Conservation (phyloP, 2,797 vertebrate genomes). For the Epinephelus malabaricus region DNA sequence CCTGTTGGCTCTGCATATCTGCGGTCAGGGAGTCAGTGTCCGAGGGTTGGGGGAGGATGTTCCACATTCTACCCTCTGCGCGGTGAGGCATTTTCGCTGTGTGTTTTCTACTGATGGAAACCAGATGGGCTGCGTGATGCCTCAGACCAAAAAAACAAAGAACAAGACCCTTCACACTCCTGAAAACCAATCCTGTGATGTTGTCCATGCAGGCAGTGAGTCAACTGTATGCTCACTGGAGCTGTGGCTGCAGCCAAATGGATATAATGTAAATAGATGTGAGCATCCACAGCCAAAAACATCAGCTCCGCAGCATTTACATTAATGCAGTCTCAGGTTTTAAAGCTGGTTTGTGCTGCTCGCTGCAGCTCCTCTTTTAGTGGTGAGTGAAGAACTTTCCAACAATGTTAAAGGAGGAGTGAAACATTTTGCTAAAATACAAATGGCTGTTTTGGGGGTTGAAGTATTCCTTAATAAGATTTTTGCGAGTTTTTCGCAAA, state of each 20-base stretch:
- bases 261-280: conserved; percentile 2
- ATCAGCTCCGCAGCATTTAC: background rate
- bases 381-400: too few relatives aligned
- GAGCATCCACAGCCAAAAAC: background rate
- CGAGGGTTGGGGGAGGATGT: conserved; percentile 52
- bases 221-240: background rate
- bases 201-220: background rate
- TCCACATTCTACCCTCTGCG: conserved; percentile 24
- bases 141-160: conserved; percentile 1
- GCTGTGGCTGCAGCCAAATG: conserved; percentile 1
- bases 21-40: conserved; percentile 55
- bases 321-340: background rate
- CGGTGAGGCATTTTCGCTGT: conserved; percentile 18
- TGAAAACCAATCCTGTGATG: background rate
- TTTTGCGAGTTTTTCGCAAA: too few relatives aligned
- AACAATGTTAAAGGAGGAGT: too few relatives aligned
- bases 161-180: conserved; percentile 11
- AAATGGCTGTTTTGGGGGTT: too few relatives aligned
- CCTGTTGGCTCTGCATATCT: conserved; percentile 40
- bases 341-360: background rate
- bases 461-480: too few relatives aligned
- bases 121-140: conserved; percentile 63
- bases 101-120: conserved; percentile 61
- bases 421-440: too few relatives aligned
- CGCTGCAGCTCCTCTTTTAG: too few relatives aligned